A percentile compares a stretch with the other conserved stretches of the same genome.
Conservation (phyloP, 1,140 invertebrate genomes). For the Episyrphus balteatus region DNA sequence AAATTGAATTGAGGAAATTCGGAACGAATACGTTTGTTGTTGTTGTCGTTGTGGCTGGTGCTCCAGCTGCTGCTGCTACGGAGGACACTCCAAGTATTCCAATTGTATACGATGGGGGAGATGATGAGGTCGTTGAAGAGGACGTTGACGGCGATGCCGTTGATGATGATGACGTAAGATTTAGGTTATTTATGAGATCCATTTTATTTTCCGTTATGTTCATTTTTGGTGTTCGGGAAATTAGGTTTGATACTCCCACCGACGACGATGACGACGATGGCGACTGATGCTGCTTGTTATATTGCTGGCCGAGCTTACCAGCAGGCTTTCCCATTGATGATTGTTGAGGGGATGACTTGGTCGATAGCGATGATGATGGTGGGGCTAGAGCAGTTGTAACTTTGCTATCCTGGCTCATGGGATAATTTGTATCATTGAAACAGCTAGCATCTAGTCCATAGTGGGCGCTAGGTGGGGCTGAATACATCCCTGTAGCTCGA, state of each 20-base stretch:
- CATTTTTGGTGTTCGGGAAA: constrained; percentile 15
- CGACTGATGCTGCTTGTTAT: constrained; percentile 1
- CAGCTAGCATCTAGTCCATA: constrained; percentile 14
- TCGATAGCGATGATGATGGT: neutral
- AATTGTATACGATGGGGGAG: neutral
- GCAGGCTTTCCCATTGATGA: constrained; percentile 18
- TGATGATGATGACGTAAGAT: constrained; percentile 11
- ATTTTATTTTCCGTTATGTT: constrained; percentile 36
- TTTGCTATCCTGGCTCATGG: neutral
- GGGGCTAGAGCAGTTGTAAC: no score
- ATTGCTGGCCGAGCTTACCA: constrained; percentile 13
- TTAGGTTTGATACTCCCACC: neutral
- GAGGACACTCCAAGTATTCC: neutral
- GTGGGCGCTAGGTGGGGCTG: constrained; percentile 31
- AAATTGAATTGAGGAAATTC: constrained; percentile 24
- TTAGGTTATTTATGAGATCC: constrained; percentile 26
- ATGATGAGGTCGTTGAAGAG: neutral
- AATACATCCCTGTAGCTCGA: constrained; percentile 30
- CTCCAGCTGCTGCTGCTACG: neutral
- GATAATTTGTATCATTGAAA: constrained; percentile 3
- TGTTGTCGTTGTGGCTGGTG: neutral
- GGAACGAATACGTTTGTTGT: constrained; percentile 6
- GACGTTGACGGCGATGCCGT: neutral
- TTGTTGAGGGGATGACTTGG: constrained; percentile 27
- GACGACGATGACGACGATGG: neutral